Evolutionary conservation across 1,140 invertebrate species (phyloP), one percentile per base, ranked within the genome.

Genomic region (Drosophila jambulina): DNA sequence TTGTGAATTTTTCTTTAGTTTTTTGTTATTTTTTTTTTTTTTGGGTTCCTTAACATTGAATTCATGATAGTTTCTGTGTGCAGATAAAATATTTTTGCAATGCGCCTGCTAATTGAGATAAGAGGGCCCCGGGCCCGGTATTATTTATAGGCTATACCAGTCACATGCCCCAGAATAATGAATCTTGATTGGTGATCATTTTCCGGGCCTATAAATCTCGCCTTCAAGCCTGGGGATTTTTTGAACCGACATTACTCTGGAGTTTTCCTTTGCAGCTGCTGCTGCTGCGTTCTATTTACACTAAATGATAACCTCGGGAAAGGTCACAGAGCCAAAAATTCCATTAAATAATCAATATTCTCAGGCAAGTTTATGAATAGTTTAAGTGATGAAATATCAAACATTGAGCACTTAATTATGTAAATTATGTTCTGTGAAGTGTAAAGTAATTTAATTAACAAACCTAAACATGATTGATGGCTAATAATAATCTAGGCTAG

Each of bases 51-150:
- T 75, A 75, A 75, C 74, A 76, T 63, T 71, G 56, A 62, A 65
- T 67, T 76, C 51, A 23, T 75, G 38, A 64, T 75, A 75, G 62
- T 80, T 71, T 57, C 46, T 62, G 69, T 68, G 74, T n/a, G 62
- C 58, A 78, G 75, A 82, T 82, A 78, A 82, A 82, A 82, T 78
- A 75, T 78, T 82, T 82, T 78, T 62, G 67, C 58, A 74, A 65
- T 72, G 69, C 77, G 69, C 56, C 72, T 56, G 74, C 48, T 77
- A 78, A 69, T 78, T 78, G 53, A 70, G 65, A 78, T 78, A 70
- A 78, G 27, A 25, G 49, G 6, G 48, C 29, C n/a, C 25, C n/a
- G 49, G 56, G 25, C 51, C 21, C 19, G 36, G 46, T 77, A 79
- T 83, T 83, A 80, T 83, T 71, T 82, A 78, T 78, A 61, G 49